Conservation (phyloP, 2,888 invertebrate genomes). For the Brachyptera putata region DNA sequence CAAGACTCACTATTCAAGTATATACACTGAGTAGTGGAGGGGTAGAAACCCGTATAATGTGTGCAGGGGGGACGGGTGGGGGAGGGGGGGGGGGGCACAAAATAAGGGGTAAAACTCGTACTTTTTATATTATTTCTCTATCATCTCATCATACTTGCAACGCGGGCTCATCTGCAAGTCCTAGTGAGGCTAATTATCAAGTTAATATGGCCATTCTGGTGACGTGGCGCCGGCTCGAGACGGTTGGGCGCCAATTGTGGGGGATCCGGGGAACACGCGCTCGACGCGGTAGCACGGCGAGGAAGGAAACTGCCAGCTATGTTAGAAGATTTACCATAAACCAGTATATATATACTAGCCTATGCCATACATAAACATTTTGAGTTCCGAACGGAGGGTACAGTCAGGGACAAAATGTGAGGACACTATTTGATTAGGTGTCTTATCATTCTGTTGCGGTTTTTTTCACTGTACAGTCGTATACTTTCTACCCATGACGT, state of each 20-base stretch:
- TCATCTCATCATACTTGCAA: conserved; percentile 6
- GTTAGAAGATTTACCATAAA: conserved; percentile 23
- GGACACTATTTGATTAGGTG: too few relatives aligned
- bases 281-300: conserved; percentile 42
- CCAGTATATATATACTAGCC: conserved; percentile 22
- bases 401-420: conserved; percentile 17
- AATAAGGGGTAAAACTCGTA: conserved; percentile 36
- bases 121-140: too few relatives aligned
- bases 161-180: conserved; percentile 79
- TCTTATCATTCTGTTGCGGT: too few relatives aligned
- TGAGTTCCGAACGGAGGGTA: conserved; percentile 15
- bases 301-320: conserved; percentile 34
- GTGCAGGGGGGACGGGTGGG: conserved; percentile 11
- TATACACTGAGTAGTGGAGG: conserved; percentile 26
- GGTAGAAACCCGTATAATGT: conserved; percentile 25
- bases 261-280: too few relatives aligned
- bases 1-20: conserved; percentile 31
- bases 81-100: conserved; percentile 23
- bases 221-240: conserved; percentile 52
- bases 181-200: conserved; percentile 86
- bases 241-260: too few relatives aligned
- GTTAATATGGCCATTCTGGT: conserved; percentile 81
- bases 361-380: conserved; percentile 22
- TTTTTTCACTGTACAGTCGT: too few relatives aligned
- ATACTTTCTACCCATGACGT: too few relatives aligned